Evolutionary conservation across 1,140 invertebrate genomes (phyloP).

Genomic region (Conopomorpha cramerella): DNA sequence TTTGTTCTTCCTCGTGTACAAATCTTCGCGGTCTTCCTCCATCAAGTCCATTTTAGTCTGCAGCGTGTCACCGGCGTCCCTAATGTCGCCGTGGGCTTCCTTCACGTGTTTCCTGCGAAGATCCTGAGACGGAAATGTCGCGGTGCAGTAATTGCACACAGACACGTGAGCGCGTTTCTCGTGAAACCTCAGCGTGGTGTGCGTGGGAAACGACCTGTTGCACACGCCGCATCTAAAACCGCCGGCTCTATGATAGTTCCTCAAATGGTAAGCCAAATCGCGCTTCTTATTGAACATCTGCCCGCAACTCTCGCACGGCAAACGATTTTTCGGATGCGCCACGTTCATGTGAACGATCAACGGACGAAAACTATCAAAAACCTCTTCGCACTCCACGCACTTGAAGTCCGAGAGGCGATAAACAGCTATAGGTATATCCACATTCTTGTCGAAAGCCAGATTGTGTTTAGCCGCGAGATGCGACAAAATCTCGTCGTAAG

Average conservation of each 20-base stretch:
- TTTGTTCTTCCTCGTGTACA: background rate
- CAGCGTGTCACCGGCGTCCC: background rate
- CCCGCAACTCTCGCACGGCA: conserved; percentile 1
- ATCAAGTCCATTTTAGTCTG: too few relatives aligned
- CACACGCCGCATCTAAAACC: conserved; percentile 2
- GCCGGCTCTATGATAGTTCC: background rate
- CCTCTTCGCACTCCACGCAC: conserved; percentile 4
- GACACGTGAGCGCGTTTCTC: background rate
- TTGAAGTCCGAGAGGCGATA: conserved; percentile 4
- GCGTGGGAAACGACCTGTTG: background rate
- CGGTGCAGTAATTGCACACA: background rate
- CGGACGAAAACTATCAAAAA: conserved; percentile 2
- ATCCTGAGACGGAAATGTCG: background rate
- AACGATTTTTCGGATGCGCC: conserved; percentile 2
- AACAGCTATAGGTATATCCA: background rate
- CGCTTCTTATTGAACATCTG: conserved; percentile 1
- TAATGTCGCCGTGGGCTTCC: background rate
- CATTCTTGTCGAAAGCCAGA: conserved; percentile 4
- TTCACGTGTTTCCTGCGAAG: background rate
- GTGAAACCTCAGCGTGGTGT: background rate
- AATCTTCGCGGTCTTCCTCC: background rate
- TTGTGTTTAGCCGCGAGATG: conserved; percentile 6
- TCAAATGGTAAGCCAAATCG: background rate
- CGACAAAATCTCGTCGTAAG: conserved; percentile 3
- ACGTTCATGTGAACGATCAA: conserved; percentile 5